Evolutionary conservation across 2,888 invertebrate species (phyloP), one percentile per base, ranked within the genome.

Genomic region (Ligdia adustata): DNA sequence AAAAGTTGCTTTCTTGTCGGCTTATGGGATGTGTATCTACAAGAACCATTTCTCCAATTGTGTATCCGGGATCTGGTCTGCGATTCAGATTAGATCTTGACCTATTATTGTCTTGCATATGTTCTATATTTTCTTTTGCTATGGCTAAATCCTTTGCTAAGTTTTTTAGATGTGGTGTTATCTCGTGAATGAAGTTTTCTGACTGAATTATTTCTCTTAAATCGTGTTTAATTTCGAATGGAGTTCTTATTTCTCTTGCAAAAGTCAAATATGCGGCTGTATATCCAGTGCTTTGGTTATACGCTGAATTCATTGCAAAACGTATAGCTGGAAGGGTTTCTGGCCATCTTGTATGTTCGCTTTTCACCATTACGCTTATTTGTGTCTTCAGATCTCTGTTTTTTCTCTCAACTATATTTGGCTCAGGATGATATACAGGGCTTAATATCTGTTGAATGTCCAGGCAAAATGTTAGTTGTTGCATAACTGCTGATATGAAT

Each of bases 381-480:
- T 62, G 64, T 0, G 64, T 50, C 9, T 69, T 69, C 2, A 71
- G 26, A 9, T 67, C 66, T 2, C 78, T 42, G 38, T 70, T 70
- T 15, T 59, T 55, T 0, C 74, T 39, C 40, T 72, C 73, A 0
- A 71, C 70, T 0, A 70, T 74, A 18, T 75, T 75, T 1, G 52
- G 39, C 12, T 52, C 52, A 0, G 20, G 20, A 6, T 20, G 20
- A 6, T 20, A 20, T 3, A 20, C 4, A 4, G 56, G 57, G 6
- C 52, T 56, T 14, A 56, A 56, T 3, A 42, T 6, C n/a, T n/a
- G n/a, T n/a, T n/a, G n/a, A n/a, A n/a, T n/a, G n/a, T n/a, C n/a
- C n/a, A n/a, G n/a, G n/a, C n/a, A n/a, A n/a, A n/a, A n/a, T n/a
- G n/a, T n/a, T n/a, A n/a, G n/a, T 7, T 39, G 12, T 13, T 29